Base-by-base conservation (phyloP, 2,797 vertebrate genomes). In the Diplodus puntazzo region DNA sequence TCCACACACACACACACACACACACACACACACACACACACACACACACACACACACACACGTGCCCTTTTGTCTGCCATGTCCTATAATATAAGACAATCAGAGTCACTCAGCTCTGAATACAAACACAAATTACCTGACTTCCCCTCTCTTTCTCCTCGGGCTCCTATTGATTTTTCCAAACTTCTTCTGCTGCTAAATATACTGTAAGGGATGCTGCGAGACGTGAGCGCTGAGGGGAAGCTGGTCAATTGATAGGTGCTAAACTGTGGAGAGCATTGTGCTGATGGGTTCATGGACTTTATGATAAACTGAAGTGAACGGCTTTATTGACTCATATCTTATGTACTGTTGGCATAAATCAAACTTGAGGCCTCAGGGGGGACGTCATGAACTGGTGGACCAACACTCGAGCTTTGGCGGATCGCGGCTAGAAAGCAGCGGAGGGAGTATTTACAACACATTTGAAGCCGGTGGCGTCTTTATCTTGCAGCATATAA, bases 111-210 rank as follows among this genome's bases (percentile, higher is more conserved):
- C 69, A 61, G 63, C 62, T 82, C 79, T 63, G 7, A 80, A 75
- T 73, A 77, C 55, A 68, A 75, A 73, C 64, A 80, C 30, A 83
- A 69, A 76, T 69, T 49, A 74, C 48, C 52, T 34, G 5, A 53
- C 60, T 73, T 82, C 67, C 69, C 70, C 48, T 52, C 14, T 73
- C 67, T 77, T 83, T 80, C 60, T 52, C 50, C 49, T 72, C 45
- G 58, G 63, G 73, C 75, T 75, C 21, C 42, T 75, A 92, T 93
- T 81, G 91, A 92, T 94, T 93, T 93, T 91, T 90, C 88, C 83
- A 81, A 88, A 87, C 87, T 85, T 77, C 77, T 80, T 59, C 72
- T 83, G 82, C 66, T 77, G 79, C 87, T 89, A 89, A 90, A 88
- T 88, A 79, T 87, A 83, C 61, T 60, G 68, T 82, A 68, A 83